These are phyloP conservation scores for Tyrannus savana DNA, from an alignment of 2,113 vertebrate species.

Conservation along the genomic window DNA sequence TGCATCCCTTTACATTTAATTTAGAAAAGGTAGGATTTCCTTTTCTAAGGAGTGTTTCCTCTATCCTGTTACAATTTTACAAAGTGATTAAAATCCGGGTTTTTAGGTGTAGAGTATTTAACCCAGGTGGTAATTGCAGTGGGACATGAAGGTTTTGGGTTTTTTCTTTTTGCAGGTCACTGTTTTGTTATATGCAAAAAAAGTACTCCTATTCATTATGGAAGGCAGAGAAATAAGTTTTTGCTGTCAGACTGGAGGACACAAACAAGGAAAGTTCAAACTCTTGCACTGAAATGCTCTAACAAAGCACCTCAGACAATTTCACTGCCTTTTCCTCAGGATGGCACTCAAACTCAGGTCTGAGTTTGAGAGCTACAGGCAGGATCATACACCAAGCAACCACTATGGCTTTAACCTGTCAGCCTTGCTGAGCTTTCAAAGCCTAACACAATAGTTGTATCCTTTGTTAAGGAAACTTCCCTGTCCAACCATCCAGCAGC, in stretches of 20 bases:
- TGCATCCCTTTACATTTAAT: not conserved
- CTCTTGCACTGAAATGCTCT: not conserved
- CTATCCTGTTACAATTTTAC: not conserved
- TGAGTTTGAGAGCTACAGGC: not conserved
- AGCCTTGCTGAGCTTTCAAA: not conserved
- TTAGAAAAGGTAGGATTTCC: not conserved
- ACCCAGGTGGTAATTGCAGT: not conserved
- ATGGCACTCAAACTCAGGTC: not conserved
- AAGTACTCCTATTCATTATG: not conserved
- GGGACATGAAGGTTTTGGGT: not conserved
- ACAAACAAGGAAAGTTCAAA: not conserved
- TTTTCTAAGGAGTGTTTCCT: not conserved
- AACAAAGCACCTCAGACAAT: not conserved
- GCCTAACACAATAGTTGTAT: not conserved
- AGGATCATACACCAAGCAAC: not conserved
- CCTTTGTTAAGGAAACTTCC: not conserved
- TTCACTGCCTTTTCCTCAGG: not conserved
- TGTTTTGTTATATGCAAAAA: not conserved
- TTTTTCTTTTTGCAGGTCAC: not conserved
- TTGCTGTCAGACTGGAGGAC: not conserved
- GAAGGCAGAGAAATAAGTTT: not conserved
- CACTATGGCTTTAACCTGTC: not conserved
- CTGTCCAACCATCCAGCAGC: not conserved
- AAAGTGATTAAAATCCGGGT: accelerated
- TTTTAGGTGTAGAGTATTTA: not conserved